phyloP scores from a whole-genome alignment of 2,113 vertebrate genomes.

The Ivindomyrus marchei region DNA sequence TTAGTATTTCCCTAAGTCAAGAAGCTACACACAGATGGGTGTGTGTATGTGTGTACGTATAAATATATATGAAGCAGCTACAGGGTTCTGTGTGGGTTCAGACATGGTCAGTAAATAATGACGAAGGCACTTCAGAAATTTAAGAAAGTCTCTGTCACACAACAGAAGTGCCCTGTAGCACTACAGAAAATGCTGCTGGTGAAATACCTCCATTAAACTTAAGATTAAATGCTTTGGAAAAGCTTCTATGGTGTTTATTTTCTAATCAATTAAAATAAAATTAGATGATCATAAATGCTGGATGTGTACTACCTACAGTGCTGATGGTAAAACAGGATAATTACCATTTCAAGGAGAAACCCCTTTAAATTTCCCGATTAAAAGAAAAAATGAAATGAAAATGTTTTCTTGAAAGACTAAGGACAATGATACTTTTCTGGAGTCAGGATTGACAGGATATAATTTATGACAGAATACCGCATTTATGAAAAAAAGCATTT shows the following conservation, averaged over 20 bases:
- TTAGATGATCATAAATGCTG: neutral
- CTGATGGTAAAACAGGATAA: neutral
- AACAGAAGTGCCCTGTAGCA: neutral
- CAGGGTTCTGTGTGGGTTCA: neutral
- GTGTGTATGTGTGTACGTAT: neutral
- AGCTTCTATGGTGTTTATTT: neutral
- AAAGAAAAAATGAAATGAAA: neutral
- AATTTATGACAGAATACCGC: slow-evolving; percentile 38
- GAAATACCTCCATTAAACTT: neutral
- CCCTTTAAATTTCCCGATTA: no score
- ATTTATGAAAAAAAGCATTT: slow-evolving; percentile 53
- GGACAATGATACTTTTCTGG: neutral
- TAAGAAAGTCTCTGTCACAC: neutral
- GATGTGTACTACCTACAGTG: neutral
- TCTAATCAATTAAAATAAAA: neutral
- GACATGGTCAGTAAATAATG: neutral
- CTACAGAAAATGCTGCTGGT: neutral
- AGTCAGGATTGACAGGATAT: slow-evolving; percentile 7
- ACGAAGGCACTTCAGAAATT: neutral
- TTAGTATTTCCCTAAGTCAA: neutral
- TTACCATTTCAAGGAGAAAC: neutral
- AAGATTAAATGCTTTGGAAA: neutral
- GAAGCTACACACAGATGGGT: neutral
- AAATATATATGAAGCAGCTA: neutral
- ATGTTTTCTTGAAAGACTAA: neutral